Conservation (phyloP, 2,113 vertebrate genomes). For the Cyanoramphus novaezelandiae region DNA sequence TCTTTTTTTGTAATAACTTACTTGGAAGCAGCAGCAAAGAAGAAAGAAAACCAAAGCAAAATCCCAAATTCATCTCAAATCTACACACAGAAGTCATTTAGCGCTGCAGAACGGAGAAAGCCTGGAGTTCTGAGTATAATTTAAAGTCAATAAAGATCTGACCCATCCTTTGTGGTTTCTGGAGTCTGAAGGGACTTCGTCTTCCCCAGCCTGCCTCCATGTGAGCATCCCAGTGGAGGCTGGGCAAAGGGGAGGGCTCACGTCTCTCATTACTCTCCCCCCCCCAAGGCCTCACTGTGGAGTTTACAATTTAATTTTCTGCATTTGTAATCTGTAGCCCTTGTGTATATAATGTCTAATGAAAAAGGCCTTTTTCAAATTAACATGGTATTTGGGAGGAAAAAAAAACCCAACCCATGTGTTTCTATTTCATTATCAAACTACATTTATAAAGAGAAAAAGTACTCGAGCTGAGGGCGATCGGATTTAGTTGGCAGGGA, state of each 20-base stretch:
- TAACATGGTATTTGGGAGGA: constrained; percentile 70
- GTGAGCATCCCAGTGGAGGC: not conserved
- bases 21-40: not conserved
- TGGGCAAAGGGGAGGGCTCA: not conserved
- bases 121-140: not conserved
- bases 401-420: constrained; percentile 14
- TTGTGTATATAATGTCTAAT: constrained; percentile 66
- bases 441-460: constrained; percentile 28
- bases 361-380: constrained; percentile 77
- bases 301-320: constrained; percentile 75
- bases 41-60: not conserved
- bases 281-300: constrained; percentile 27
- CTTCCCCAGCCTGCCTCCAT: not conserved
- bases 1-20: not conserved
- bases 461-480: not conserved
- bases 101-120: not conserved
- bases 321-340: constrained; percentile 66
- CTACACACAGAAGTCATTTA: not conserved
- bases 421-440: constrained; percentile 70
- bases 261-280: constrained; percentile 25
- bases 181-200: constrained; percentile 4
- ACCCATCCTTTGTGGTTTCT: not conserved
- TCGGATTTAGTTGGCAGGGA: constrained; percentile 12
- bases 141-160: constrained; percentile 44
- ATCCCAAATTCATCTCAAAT: not conserved